phyloP scores from a whole-genome alignment of 1,140 invertebrate genomes.

The Druon quercuslanigerum region DNA sequence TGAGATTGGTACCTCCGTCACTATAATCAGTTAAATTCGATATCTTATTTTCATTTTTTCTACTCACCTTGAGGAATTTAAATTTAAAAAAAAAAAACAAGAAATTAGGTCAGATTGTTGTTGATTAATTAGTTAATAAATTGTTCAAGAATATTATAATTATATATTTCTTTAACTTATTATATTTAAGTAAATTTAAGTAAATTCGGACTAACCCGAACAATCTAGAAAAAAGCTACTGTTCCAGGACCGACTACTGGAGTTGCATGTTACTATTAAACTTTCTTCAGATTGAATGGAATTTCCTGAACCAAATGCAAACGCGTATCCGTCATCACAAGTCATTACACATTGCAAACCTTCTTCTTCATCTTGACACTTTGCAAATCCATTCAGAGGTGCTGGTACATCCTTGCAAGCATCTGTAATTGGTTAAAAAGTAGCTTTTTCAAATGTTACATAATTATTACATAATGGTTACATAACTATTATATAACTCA shows the following conservation, averaged over 20 bases:
- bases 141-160: too few relatives aligned
- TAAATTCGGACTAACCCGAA: constrained; percentile 70
- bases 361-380: constrained; percentile 74
- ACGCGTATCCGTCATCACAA: constrained; percentile 80
- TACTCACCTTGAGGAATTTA: too few relatives aligned
- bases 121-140: too few relatives aligned
- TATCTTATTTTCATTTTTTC: constrained; percentile 1
- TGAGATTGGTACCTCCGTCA: constrained; percentile 64
- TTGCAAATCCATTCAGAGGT: constrained; percentile 77
- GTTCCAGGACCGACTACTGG: constrained; percentile 58
- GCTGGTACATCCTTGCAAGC: constrained; percentile 76
- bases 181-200: constrained; percentile 8
- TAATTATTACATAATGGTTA: too few relatives aligned
- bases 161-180: too few relatives aligned
- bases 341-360: constrained; percentile 77
- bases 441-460: too few relatives aligned
- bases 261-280: constrained; percentile 59
- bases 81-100: too few relatives aligned
- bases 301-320: constrained; percentile 71
- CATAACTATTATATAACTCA: too few relatives aligned
- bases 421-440: constrained; percentile 58
- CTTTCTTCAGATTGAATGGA: constrained; percentile 41
- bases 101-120: too few relatives aligned
- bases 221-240: constrained; percentile 77
- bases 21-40: constrained; percentile 50